Conservation (phyloP, 2,113 vertebrate genomes). For the Catharus minimus region DNA sequence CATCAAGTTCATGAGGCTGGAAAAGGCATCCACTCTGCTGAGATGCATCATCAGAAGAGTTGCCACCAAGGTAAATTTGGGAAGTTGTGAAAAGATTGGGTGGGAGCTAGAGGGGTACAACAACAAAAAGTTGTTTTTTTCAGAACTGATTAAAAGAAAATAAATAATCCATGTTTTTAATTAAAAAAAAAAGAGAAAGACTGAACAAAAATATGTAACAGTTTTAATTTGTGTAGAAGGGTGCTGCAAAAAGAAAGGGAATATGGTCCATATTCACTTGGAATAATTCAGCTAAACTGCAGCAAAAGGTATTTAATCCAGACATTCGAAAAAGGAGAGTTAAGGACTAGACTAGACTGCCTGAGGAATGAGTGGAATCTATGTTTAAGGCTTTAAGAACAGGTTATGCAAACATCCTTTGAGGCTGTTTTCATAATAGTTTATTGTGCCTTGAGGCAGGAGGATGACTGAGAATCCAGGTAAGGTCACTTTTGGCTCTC, state of each 20-base stretch:
- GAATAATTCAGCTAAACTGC: background rate
- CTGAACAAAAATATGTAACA: background rate
- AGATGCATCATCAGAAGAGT: background rate
- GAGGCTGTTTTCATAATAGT: background rate
- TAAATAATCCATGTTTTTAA: background rate
- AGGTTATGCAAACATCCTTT: background rate
- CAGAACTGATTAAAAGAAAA: background rate
- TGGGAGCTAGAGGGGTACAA: background rate
- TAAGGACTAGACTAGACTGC: background rate
- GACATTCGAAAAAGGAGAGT: background rate
- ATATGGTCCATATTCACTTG: background rate
- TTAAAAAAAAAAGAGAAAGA: background rate
- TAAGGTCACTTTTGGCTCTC: background rate
- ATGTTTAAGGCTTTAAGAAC: background rate
- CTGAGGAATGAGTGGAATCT: slow-evolving; percentile 19
- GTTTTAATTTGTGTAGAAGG: background rate
- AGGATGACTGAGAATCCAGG: background rate
- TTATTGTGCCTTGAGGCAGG: background rate
- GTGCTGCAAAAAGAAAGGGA: background rate
- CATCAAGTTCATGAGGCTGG: background rate
- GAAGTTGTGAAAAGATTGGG: background rate
- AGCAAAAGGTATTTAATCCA: background rate
- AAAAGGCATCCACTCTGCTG: background rate
- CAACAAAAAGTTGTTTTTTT: background rate
- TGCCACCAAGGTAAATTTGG: background rate